Percentiles rank a stretch among this genome's conserved stretches.
Conservation (phyloP, 2,797 vertebrate species). For the Mallotus villosus region DNA sequence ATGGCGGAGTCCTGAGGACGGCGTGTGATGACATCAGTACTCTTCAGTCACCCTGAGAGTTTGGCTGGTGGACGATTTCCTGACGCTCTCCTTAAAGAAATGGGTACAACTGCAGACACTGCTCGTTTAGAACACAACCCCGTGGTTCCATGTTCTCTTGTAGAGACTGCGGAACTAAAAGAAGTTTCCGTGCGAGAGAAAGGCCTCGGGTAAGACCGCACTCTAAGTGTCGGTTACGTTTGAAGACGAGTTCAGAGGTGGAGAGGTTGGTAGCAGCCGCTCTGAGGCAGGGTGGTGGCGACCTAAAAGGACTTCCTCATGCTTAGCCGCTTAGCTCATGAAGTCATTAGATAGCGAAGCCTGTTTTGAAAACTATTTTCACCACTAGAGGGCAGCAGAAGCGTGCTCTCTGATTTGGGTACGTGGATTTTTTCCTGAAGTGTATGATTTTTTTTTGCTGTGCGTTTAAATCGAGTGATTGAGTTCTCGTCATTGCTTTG, state of each 20-base stretch:
- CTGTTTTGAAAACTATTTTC: neutral
- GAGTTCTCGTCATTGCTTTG: neutral
- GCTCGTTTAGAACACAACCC: neutral
- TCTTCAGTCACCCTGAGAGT: slow-evolving; percentile 14
- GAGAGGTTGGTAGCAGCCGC: too few species aligned
- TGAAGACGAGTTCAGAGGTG: too few species aligned
- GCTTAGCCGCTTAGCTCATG: neutral
- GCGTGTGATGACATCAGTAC: slow-evolving; percentile 20
- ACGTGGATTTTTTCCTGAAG: neutral
- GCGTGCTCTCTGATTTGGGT: neutral
- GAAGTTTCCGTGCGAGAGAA: too few species aligned
- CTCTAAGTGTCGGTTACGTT: too few species aligned
- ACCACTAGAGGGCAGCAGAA: slow-evolving; percentile 64
- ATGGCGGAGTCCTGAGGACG: neutral
- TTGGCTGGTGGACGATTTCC: slow-evolving; percentile 28
- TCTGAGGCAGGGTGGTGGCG: too few species aligned
- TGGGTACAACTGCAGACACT: neutral
- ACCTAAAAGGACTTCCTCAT: too few species aligned
- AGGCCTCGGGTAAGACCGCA: too few species aligned
- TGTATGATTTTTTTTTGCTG: neutral
- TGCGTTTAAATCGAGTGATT: neutral
- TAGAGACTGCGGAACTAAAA: neutral
- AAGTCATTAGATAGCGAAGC: neutral
- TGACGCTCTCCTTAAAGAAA: slow-evolving; percentile 14
- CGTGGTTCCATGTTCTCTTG: neutral